These are phyloP conservation scores for Dynastes grantii DNA, from an alignment of 2,888 invertebrate genomes.

Conservation along the genomic window DNA sequence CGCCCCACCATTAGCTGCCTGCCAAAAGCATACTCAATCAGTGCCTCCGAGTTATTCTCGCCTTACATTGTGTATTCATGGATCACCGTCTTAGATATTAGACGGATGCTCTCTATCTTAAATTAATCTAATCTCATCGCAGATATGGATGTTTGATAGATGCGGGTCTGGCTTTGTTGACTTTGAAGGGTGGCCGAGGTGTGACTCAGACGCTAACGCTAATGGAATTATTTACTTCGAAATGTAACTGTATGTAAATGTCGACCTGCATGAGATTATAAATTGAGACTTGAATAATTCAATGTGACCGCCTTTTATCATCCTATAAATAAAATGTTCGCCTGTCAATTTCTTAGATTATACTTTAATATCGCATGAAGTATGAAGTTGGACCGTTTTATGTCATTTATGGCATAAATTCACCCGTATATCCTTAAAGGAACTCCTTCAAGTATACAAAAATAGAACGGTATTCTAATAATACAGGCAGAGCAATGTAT, in stretches of 20 bases:
- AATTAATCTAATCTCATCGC: constrained; percentile 65
- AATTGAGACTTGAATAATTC: constrained; percentile 13
- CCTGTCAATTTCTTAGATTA: background rate
- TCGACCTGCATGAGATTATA: constrained; percentile 4
- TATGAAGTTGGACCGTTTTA: background rate
- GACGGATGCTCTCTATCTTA: constrained; percentile 64
- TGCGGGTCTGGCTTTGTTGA: constrained; percentile 42
- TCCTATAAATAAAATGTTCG: background rate
- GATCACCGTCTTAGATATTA: constrained; percentile 61
- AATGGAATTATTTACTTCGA: constrained; percentile 34
- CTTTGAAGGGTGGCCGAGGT: constrained; percentile 44
- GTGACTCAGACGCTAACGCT: constrained; percentile 40
- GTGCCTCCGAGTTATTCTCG: constrained; percentile 61
- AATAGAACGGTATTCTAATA: constrained; percentile 4
- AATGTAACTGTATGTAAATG: constrained; percentile 19
- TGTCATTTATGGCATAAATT: background rate
- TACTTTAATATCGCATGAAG: background rate
- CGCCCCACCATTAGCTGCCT: constrained; percentile 56
- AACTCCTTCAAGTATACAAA: background rate
- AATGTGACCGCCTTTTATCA: constrained; percentile 1
- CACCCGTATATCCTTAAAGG: background rate
- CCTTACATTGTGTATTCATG: constrained; percentile 64
- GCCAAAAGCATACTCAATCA: constrained; percentile 64
- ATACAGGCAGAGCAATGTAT: background rate
- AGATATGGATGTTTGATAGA: constrained; percentile 54